These are phyloP conservation scores for Coracias cyanogaster DNA, from an alignment of 2,797 vertebrate species.

Conservation along the genomic window DNA sequence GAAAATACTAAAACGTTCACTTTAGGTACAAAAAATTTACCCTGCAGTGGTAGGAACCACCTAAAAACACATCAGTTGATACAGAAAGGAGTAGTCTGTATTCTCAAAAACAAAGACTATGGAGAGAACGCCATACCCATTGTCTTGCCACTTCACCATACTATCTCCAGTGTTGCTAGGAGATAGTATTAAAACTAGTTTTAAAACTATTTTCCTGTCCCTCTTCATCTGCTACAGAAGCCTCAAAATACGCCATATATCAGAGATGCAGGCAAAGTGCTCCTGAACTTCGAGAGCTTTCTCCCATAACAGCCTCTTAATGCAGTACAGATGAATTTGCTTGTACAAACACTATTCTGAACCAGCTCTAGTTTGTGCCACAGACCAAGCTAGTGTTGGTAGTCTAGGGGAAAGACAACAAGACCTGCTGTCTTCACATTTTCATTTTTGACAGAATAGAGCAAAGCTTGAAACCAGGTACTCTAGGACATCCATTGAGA, in stretches of 20 bases:
- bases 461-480: not conserved
- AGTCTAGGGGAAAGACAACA: not conserved
- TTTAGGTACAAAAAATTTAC: not conserved
- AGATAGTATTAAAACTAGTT: not conserved
- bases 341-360: not conserved
- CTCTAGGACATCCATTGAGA: not conserved
- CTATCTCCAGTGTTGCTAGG: not conserved
- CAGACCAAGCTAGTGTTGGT: not conserved
- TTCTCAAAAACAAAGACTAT: not conserved
- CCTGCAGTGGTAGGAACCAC: not conserved
- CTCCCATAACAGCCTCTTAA: not conserved
- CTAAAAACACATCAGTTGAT: not conserved
- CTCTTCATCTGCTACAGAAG: not conserved
- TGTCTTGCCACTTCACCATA: not conserved
- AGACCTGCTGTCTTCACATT: not conserved
- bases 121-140: not conserved
- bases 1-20: not conserved
- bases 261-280: not conserved
- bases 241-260: not conserved
- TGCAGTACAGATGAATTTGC: not conserved
- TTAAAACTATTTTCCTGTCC: not conserved
- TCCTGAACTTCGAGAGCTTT: not conserved
- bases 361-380: not conserved
- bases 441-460: not conserved
- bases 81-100: not conserved